Conservation (phyloP, 30 jellyfish, hydroid and myxozoan species). For the Pseudorhiza aurosa region DNA sequence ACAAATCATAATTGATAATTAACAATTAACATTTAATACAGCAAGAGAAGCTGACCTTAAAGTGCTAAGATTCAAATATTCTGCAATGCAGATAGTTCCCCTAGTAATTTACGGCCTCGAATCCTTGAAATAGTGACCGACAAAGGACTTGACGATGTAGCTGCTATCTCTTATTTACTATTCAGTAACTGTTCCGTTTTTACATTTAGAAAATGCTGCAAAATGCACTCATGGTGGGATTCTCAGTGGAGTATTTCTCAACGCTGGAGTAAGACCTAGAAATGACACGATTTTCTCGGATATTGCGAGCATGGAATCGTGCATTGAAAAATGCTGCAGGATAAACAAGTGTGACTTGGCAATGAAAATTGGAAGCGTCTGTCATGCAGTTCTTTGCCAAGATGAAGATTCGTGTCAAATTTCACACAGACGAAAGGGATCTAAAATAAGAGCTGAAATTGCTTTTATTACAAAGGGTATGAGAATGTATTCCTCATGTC, state of each 20-base stretch:
- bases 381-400: constrained; percentile 82
- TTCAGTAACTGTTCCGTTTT: no score
- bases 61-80: no score
- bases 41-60: no score
- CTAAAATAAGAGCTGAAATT: constrained; percentile 61
- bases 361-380: constrained; percentile 59
- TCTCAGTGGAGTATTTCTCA: constrained; percentile 70
- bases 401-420: constrained; percentile 85
- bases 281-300: constrained; percentile 69
- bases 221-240: constrained; percentile 89
- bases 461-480: constrained; percentile 76
- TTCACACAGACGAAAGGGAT: constrained; percentile 47
- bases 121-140: no score
- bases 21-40: no score
- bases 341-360: constrained; percentile 83
- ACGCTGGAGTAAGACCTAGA: constrained; percentile 76
- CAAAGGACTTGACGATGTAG: no score
- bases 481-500: no score
- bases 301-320: constrained; percentile 52
- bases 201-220: constrained; percentile 19
- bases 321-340: constrained; percentile 82
- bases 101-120: no score
- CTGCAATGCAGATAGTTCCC: no score
- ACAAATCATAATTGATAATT: no score
- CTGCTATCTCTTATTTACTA: no score